Evolutionary conservation across 2,113 vertebrate species (phyloP).

Genomic region (Pagrus major): DNA sequence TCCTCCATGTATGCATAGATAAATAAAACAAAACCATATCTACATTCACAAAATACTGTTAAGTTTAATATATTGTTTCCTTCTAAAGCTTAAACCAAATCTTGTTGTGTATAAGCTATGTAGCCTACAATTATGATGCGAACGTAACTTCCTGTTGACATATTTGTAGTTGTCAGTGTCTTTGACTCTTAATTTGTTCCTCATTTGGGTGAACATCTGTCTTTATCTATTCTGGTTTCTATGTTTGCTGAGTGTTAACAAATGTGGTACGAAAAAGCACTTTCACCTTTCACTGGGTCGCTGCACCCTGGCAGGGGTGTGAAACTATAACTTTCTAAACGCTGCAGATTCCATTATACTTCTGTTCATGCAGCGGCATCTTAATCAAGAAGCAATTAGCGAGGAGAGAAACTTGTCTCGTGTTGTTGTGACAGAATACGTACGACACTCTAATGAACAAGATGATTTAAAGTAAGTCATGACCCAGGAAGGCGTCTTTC

Average conservation of each 20-base stretch:
- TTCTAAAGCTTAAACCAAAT: no score
- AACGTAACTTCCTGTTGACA: not conserved
- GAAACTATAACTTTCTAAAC: not conserved
- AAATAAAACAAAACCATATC: not conserved
- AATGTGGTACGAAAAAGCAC: not conserved
- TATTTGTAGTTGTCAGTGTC: not conserved
- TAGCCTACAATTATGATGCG: not conserved
- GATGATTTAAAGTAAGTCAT: not conserved
- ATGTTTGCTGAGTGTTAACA: constrained; percentile 20
- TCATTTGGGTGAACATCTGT: not conserved
- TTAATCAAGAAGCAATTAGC: not conserved
- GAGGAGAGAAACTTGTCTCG: not conserved
- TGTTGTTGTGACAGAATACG: not conserved
- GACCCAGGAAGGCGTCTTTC: not conserved
- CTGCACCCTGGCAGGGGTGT: constrained; percentile 17
- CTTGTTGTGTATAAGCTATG: no score
- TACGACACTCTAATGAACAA: not conserved
- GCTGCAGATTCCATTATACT: not conserved
- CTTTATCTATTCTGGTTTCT: not conserved
- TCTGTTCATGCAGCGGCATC: not conserved
- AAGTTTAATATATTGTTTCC: not conserved
- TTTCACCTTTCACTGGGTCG: constrained; percentile 36
- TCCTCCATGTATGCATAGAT: not conserved
- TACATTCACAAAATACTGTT: not conserved
- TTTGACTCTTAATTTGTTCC: constrained; percentile 12